Conservation (phyloP, 2,888 invertebrate genomes). For the Cephus pulcher region DNA sequence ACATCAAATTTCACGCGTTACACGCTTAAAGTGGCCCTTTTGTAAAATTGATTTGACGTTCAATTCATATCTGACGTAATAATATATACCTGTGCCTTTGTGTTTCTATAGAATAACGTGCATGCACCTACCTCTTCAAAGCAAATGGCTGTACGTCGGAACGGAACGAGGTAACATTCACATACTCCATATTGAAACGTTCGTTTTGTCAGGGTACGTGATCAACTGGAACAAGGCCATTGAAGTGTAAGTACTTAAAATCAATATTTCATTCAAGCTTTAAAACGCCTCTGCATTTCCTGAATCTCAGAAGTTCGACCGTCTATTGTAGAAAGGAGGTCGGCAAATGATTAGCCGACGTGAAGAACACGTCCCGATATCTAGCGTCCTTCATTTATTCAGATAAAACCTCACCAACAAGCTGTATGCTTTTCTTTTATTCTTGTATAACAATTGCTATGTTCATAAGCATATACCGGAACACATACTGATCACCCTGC, state of each 20-base stretch:
- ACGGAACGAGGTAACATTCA: constrained; percentile 98
- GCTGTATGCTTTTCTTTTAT: neutral
- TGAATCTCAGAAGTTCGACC: neutral
- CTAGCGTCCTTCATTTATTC: neutral
- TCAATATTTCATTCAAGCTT: constrained; percentile 12
- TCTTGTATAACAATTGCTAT: neutral
- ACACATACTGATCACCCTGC: neutral
- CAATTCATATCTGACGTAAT: neutral
- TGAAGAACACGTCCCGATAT: neutral
- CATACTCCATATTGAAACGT: constrained; percentile 95
- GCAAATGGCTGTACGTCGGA: constrained; percentile 98
- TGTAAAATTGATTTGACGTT: neutral
- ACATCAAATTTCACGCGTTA: neutral
- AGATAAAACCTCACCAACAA: neutral
- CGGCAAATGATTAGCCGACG: neutral
- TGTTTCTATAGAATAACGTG: constrained; percentile 84
- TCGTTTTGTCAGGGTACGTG: constrained; percentile 96
- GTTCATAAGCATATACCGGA: neutral
- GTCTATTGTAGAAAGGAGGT: neutral
- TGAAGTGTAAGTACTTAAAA: constrained; percentile 87
- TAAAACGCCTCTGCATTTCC: neutral
- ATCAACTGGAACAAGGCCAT: constrained; percentile 99
- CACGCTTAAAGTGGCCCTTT: neutral
- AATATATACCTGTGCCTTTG: constrained; percentile 10
- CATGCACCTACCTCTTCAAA: constrained; percentile 94